phyloP scores from a whole-genome alignment of 2,888 invertebrate genomes.

The Dichetophora obliterata region DNA sequence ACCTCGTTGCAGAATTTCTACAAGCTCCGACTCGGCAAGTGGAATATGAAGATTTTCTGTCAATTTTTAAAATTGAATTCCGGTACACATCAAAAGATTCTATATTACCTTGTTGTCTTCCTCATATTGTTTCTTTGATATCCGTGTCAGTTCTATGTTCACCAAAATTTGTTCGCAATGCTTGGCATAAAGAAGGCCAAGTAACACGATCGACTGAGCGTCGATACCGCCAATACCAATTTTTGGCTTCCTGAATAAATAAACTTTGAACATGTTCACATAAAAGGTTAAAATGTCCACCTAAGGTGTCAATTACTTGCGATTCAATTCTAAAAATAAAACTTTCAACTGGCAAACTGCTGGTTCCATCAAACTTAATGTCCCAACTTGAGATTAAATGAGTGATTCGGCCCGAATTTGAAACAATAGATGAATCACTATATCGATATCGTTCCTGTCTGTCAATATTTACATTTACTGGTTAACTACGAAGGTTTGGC shows the following conservation, averaged over 20 bases:
- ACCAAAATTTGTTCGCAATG: constrained; percentile 30
- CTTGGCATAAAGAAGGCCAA: constrained; percentile 31
- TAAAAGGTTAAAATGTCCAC: neutral
- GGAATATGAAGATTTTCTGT: constrained; percentile 20
- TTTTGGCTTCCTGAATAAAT: constrained; percentile 1
- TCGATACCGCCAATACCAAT: constrained; percentile 36
- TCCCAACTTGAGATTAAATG: neutral
- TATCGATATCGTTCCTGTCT: neutral
- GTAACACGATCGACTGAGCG: constrained; percentile 24
- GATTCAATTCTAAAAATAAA: too few species aligned
- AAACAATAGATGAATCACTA: neutral
- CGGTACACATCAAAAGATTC: constrained; percentile 32
- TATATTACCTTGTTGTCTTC: constrained; percentile 9
- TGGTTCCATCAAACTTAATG: too few species aligned
- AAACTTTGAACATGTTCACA: neutral
- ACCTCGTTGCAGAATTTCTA: constrained; percentile 37
- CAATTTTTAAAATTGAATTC: constrained; percentile 36
- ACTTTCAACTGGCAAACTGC: too few species aligned
- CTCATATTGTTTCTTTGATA: constrained; percentile 38
- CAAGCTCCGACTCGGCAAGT: constrained; percentile 28
- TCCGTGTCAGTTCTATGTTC: constrained; percentile 28
- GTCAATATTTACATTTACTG: neutral
- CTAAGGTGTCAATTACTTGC: constrained; percentile 3
- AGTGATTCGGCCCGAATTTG: neutral
- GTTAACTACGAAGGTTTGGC: neutral